phyloP scores from a whole-genome alignment of 2,797 vertebrate genomes.

The Morus bassanus region DNA sequence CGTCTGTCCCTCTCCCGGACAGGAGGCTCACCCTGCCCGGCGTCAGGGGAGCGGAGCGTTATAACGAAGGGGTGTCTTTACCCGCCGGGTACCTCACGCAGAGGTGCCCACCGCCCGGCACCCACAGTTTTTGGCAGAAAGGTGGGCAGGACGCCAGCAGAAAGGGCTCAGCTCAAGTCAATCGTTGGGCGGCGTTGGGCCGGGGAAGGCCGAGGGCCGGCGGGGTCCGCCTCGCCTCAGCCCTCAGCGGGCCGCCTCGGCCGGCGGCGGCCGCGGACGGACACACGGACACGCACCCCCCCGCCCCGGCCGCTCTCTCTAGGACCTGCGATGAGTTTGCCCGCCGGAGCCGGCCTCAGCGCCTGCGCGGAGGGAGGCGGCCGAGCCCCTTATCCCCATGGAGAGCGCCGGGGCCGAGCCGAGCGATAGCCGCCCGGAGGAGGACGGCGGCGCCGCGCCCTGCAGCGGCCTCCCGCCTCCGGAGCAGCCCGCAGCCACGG shows the following conservation, averaged over 20 bases:
- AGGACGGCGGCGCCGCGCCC: background rate
- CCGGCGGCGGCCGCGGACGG: background rate
- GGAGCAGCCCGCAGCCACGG: background rate
- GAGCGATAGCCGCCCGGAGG: constrained; percentile 15
- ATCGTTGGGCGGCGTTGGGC: fast-evolving
- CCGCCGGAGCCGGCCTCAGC: constrained; percentile 40
- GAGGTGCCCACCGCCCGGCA: background rate
- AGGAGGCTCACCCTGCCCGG: background rate
- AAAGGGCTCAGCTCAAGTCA: fast-evolving
- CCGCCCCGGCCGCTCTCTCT: background rate
- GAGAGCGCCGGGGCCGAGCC: constrained; percentile 6
- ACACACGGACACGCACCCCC: background rate
- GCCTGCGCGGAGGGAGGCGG: constrained; percentile 33
- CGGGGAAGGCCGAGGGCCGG: background rate
- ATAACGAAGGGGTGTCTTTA: no score
- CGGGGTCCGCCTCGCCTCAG: background rate
- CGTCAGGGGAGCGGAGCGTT: background rate
- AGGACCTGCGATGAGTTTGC: constrained; percentile 36
- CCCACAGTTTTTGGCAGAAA: fast-evolving
- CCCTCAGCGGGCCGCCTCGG: background rate
- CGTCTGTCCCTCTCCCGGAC: background rate
- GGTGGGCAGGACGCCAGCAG: background rate
- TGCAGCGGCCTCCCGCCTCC: background rate
- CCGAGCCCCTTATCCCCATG: constrained; percentile 24
- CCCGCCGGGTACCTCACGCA: no score